Evolutionary conservation across 2,113 vertebrate species (phyloP), one percentile per base, ranked within the genome.

Genomic region (Platysteira castanea): DNA sequence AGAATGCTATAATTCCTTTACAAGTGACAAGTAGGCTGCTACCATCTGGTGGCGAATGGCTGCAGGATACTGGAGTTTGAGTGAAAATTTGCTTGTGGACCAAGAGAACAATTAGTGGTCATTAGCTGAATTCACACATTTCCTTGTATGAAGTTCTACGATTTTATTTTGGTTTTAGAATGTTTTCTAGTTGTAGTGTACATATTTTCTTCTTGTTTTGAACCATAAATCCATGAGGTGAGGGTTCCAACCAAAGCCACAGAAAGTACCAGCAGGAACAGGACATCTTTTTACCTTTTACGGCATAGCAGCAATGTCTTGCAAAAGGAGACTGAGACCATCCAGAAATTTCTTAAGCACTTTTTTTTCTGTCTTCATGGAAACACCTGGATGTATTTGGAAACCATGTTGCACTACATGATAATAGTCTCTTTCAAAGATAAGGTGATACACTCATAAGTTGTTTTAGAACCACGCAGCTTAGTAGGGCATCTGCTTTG

Each of bases 11-110:
- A 84, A 93, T 94, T 96, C 85, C 61, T 70, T 89, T 90, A 26
- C 88, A 86, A 96, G 89, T 86, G 89, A 65, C 85, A 95, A 63
- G 90, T 73, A 88, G 70, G 73, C 78, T 93, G 75, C 93, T 90
- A 92, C 91, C 90, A 76, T 92, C 94, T 96, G 90, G 81, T 82
- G 89, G 84, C 5, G 11, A 85, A 57, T 68, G 64, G 54, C 37
- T 74, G 17, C 26, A 63, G 61, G 60, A 37, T 90, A 85, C 89
- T 79, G 76, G 89, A 37, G 35, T 57, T 81, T 2, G 44, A 42
- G 57, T 79, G 71, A 37, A 50, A 88, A 95, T 65, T 91, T 88
- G 54, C 15, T 83, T 3, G 2, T 47, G 56, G 49, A 56, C 64
- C 26, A 47, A 88, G 71, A 77, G 65, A 71, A 37, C 0, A 1